Conservation (phyloP, 2,113 vertebrate species). For the Periophthalmus modestus region DNA sequence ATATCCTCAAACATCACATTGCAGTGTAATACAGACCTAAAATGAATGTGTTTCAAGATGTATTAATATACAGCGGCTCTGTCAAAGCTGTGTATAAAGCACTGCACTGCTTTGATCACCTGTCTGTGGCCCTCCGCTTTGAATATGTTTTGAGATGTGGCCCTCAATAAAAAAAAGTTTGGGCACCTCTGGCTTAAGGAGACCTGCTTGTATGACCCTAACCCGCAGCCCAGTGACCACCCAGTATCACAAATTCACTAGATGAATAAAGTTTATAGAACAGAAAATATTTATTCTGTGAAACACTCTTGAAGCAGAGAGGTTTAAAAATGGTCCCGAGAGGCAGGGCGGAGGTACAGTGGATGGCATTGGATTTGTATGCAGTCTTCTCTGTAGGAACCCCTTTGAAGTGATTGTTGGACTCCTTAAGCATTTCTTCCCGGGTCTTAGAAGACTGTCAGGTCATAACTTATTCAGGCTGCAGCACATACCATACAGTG, state of each 20-base stretch:
- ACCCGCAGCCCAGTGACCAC: not conserved
- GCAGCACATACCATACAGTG: slow-evolving; percentile 45
- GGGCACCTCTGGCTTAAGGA: too few species aligned
- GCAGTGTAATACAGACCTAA: too few species aligned
- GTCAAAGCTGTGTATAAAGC: too few species aligned
- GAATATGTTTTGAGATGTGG: too few species aligned
- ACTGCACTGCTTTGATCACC: too few species aligned
- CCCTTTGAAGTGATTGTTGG: slow-evolving; percentile 64
- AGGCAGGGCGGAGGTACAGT: slow-evolving; percentile 15
- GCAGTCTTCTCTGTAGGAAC: slow-evolving; percentile 15
- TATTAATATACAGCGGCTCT: too few species aligned
- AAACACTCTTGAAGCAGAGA: not conserved
- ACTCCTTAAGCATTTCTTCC: slow-evolving; percentile 48
- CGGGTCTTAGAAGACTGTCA: slow-evolving; percentile 57
- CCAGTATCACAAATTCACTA: not conserved
- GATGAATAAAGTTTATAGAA: not conserved
- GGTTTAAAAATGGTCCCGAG: not conserved
- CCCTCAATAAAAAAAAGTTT: too few species aligned
- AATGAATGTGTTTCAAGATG: too few species aligned
- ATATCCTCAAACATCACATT: too few species aligned
- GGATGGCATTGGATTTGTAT: slow-evolving; percentile 14
- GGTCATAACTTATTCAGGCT: slow-evolving; percentile 66
- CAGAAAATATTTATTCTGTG: not conserved
- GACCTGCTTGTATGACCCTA: not conserved
- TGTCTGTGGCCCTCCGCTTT: too few species aligned